A percentile compares a stretch with the other conserved stretches of the same genome.
phyloP scores from a whole-genome alignment of 1,140 invertebrate genomes.

The Neomicropteryx cornuta region DNA sequence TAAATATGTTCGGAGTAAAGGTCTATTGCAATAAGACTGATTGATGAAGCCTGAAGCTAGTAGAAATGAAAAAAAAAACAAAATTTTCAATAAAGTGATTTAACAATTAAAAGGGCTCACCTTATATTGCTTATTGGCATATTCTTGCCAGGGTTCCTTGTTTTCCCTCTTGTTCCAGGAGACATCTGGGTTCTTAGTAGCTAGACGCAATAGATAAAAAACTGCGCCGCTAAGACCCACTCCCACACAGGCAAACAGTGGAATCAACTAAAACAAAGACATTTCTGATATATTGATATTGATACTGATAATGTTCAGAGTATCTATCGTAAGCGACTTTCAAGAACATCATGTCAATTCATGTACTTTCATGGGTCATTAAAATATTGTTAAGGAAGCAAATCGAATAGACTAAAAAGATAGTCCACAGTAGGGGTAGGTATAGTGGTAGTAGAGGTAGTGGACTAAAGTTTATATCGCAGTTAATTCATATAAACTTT shows the following conservation, averaged over 20 bases:
- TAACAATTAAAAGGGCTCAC: slow-evolving; percentile 31
- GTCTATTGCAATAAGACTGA: too few species aligned
- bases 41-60: too few species aligned
- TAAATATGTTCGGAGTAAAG: too few species aligned
- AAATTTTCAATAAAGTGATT: too few species aligned
- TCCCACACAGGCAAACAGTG: slow-evolving; percentile 61
- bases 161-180: slow-evolving; percentile 60
- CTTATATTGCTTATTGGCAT: slow-evolving; percentile 70
- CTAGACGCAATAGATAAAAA: slow-evolving; percentile 55
- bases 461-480: too few species aligned
- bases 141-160: slow-evolving; percentile 71
- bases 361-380: not conserved
- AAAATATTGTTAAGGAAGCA: not conserved
- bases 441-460: too few species aligned
- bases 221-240: slow-evolving; percentile 46
- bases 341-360: not conserved
- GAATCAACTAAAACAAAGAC: slow-evolving; percentile 55
- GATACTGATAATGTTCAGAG: slow-evolving; percentile 8
- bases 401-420: too few species aligned
- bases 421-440: too few species aligned
- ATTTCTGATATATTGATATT: slow-evolving; percentile 8
- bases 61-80: too few species aligned
- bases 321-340: slow-evolving; percentile 1
- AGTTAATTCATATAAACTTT: too few species aligned
- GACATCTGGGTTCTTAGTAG: slow-evolving; percentile 66